A percentile compares a stretch with the other conserved stretches of the same genome.
Conservation (phyloP, 64 coral and sea anemone species). For the Dendronephthya gigantea region DNA sequence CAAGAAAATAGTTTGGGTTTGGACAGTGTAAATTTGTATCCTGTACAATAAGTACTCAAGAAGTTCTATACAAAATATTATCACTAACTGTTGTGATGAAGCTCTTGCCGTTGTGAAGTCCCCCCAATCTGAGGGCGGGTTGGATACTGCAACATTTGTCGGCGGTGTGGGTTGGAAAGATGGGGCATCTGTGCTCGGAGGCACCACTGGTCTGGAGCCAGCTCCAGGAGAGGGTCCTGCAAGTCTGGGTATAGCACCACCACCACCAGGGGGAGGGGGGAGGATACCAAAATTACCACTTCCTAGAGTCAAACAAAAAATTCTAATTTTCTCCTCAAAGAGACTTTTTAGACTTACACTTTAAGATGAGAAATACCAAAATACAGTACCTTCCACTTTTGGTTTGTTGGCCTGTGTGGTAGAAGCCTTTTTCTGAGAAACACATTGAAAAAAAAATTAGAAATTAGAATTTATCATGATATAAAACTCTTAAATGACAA, state of each 20-base stretch:
- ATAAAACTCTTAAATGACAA: background rate
- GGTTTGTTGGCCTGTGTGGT: background rate
- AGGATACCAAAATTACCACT: slow-evolving; percentile 51
- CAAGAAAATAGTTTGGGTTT: no score
- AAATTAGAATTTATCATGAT: background rate
- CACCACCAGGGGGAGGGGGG: slow-evolving; percentile 49
- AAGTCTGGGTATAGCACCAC: slow-evolving; percentile 42
- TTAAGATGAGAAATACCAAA: no score
- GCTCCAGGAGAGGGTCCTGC: slow-evolving; percentile 57
- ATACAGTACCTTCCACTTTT: background rate
- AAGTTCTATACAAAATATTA: no score
- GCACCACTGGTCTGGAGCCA: slow-evolving; percentile 34
- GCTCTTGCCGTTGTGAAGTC: slow-evolving; percentile 83
- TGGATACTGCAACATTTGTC: slow-evolving; percentile 15
- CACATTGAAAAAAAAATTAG: background rate
- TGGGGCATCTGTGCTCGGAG: slow-evolving; percentile 32
- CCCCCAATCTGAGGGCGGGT: slow-evolving; percentile 58
- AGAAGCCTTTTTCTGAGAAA: background rate
- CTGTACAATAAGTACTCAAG: no score
- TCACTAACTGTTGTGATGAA: background rate
- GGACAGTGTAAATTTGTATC: no score
- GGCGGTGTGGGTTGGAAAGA: slow-evolving; percentile 15
- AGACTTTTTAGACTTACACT: background rate
- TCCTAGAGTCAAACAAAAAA: slow-evolving; percentile 17
- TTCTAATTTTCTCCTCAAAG: background rate